A percentile compares a stretch with the other conserved stretches of the same genome.
These are phyloP conservation scores for Macrobrachium rosenbergii DNA, from an alignment of 1,140 invertebrate species.

Conservation along the genomic window DNA sequence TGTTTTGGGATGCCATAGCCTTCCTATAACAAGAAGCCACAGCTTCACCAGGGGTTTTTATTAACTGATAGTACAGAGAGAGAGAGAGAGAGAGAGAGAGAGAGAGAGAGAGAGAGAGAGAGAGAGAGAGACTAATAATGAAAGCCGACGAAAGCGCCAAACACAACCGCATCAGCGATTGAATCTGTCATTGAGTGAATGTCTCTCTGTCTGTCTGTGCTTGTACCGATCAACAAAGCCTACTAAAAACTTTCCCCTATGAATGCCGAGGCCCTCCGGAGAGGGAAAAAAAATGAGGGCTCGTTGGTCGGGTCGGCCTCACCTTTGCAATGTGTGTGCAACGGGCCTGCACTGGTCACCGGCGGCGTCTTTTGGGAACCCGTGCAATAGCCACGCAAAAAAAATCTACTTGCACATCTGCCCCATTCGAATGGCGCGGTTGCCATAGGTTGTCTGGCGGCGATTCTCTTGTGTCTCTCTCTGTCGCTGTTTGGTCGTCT, in stretches of 20 bases:
- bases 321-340: constrained; percentile 61
- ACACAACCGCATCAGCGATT: too few species aligned
- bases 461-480: neutral
- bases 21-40: too few species aligned
- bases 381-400: constrained; percentile 48
- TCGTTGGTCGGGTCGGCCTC: constrained; percentile 23
- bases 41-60: too few species aligned
- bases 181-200: too few species aligned
- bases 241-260: too few species aligned
- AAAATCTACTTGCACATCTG: constrained; percentile 60
- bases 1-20: neutral
- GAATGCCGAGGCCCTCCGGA: too few species aligned
- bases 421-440: neutral
- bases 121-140: neutral
- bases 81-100: constrained; percentile 1
- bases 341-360: constrained; percentile 60
- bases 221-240: too few species aligned
- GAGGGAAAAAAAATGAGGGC: too few species aligned
- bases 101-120: neutral
- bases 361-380: constrained; percentile 46
- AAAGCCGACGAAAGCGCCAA: neutral
- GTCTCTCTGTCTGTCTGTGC: too few species aligned
- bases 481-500: too few species aligned
- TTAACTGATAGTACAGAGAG: too few species aligned
- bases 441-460: constrained; percentile 21